A percentile compares a stretch with the other conserved stretches of the same genome.
Conservation (phyloP, 2,797 vertebrate genomes). For the Ctenosaura bakeri region DNA sequence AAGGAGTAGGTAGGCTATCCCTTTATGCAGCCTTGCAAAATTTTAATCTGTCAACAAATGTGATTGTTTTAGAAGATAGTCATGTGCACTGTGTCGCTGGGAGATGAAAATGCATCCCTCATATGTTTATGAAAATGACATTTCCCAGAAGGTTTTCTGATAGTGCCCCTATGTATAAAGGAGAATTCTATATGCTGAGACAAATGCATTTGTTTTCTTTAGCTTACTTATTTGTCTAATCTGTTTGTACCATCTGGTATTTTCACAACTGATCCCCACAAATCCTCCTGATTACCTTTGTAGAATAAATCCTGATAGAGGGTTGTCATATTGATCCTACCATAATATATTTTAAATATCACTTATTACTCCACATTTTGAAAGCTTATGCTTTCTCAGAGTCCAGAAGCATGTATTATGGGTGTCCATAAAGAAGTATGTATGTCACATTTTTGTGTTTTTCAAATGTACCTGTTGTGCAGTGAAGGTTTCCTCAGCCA, state of each 20-base stretch:
- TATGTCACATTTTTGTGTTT: background rate
- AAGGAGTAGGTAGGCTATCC: background rate
- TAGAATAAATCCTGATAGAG: background rate
- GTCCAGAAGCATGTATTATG: background rate
- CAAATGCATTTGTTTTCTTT: background rate
- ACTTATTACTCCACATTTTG: background rate
- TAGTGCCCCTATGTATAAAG: background rate
- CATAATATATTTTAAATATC: slow-evolving; percentile 4
- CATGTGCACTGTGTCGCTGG: background rate
- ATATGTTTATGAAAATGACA: slow-evolving; percentile 5
- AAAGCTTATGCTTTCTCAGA: background rate
- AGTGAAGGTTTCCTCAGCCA: background rate
- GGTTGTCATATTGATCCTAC: background rate
- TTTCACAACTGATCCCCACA: slow-evolving; percentile 1
- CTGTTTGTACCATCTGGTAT: slow-evolving; percentile 12
- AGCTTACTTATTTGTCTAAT: slow-evolving; percentile 3
- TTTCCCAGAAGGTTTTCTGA: background rate
- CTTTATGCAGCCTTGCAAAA: background rate
- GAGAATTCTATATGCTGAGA: background rate
- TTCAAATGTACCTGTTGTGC: background rate
- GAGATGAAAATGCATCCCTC: background rate
- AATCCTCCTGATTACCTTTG: background rate
- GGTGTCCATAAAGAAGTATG: background rate
- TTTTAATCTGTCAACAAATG: background rate
- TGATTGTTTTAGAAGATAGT: background rate